These are phyloP conservation scores for Sminthurinus aureus DNA, from an alignment of 2,888 invertebrate genomes.

Conservation along the genomic window DNA sequence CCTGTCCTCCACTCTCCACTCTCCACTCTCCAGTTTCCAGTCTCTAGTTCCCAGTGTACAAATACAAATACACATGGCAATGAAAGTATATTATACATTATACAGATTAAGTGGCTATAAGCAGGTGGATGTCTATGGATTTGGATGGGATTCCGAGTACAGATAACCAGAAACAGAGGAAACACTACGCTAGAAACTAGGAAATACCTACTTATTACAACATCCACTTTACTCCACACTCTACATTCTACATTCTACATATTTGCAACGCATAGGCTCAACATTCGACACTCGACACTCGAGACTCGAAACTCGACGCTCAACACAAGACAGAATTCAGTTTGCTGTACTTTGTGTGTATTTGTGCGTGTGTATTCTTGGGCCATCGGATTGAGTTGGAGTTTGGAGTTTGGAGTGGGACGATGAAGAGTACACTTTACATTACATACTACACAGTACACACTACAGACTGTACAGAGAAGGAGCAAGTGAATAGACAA, in stretches of 20 bases:
- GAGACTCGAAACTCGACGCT: too few relatives aligned
- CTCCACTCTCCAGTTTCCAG: too few relatives aligned
- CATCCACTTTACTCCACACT: background rate
- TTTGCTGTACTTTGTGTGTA: background rate
- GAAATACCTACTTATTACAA: background rate
- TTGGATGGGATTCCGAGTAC: background rate
- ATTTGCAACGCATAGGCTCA: background rate
- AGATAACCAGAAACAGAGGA: too few relatives aligned
- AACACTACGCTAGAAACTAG: background rate
- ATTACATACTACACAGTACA: too few relatives aligned
- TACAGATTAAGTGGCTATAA: background rate
- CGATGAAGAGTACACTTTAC: background rate
- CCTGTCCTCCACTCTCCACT: too few relatives aligned
- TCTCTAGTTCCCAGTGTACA: background rate
- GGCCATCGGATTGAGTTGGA: background rate
- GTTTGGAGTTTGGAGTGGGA: too few relatives aligned
- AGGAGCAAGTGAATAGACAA: too few relatives aligned
- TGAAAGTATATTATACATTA: background rate
- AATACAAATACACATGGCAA: background rate
- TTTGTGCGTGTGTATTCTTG: background rate
- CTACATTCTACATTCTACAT: background rate
- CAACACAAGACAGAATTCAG: too few relatives aligned
- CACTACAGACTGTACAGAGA: too few relatives aligned
- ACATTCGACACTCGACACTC: background rate
- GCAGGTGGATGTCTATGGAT: slow-evolving; percentile 22